Evolutionary conservation across 2,113 vertebrate species (phyloP).

Genomic region (Procavia capensis): DNA sequence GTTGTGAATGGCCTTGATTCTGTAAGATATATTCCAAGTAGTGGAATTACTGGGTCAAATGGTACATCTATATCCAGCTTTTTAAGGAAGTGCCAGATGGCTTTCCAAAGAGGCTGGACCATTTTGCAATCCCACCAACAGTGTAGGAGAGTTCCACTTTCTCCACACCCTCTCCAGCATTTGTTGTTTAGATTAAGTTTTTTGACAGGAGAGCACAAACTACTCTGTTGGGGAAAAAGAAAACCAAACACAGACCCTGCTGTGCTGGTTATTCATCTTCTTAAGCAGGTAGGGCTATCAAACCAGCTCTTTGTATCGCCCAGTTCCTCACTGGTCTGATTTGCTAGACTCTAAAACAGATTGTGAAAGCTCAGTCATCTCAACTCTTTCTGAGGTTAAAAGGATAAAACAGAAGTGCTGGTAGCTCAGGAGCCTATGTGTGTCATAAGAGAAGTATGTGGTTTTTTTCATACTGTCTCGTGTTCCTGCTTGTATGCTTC

Average conservation of each 20-base stretch:
- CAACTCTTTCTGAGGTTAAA: neutral
- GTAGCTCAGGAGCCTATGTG: neutral
- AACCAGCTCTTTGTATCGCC: neutral
- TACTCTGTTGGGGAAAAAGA: neutral
- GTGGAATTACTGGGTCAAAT: no score
- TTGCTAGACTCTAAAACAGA: neutral
- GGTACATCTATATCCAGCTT: no score
- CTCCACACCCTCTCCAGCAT: no score
- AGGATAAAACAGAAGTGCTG: neutral
- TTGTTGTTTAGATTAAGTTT: no score
- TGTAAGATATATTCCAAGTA: no score
- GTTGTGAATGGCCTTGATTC: no score
- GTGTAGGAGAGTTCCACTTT: no score
- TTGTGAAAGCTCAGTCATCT: neutral
- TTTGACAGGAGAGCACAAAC: neutral
- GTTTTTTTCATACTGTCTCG: neutral
- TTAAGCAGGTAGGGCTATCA: neutral
- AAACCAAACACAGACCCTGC: neutral
- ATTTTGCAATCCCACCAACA: no score
- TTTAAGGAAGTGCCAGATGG: no score
- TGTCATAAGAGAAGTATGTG: neutral
- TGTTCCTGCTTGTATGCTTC: neutral
- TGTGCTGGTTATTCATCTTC: slow-evolving; percentile 3
- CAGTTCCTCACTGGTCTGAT: neutral
- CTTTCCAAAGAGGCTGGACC: no score